Percentiles rank a stretch among this genome's conserved stretches.
These are phyloP conservation scores for Ariopsis seemanni DNA, from an alignment of 2,113 vertebrate species.

Conservation along the genomic window DNA sequence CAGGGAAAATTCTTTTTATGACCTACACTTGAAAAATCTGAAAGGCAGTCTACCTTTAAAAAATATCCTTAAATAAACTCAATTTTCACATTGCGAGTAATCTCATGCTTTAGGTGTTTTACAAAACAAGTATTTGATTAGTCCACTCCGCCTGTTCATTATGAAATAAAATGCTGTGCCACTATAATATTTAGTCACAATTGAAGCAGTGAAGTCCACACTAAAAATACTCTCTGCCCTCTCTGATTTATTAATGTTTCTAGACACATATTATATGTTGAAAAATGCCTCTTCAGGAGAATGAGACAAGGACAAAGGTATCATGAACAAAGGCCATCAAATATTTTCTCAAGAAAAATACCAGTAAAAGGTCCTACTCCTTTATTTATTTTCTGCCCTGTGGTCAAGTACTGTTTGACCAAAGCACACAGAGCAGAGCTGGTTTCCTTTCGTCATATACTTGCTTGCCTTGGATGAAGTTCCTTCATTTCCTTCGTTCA, in stretches of 20 bases:
- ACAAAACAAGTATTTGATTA: background rate
- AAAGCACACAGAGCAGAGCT: constrained; percentile 30
- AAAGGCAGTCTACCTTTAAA: too few species aligned
- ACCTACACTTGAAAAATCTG: too few species aligned
- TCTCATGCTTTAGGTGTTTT: background rate
- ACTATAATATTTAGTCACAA: background rate
- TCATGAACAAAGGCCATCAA: constrained; percentile 36
- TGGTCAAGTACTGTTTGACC: constrained; percentile 35
- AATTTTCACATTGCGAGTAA: background rate
- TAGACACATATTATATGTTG: constrained; percentile 1
- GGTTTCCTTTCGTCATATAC: constrained; percentile 4
- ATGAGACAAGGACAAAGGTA: constrained; percentile 23
- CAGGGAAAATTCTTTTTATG: too few species aligned
- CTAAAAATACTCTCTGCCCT: constrained; percentile 13
- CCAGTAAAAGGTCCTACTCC: constrained; percentile 8
- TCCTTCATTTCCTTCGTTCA: constrained; percentile 12
- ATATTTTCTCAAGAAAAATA: constrained; percentile 31
- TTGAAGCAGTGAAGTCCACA: background rate
- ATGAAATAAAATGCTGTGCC: background rate
- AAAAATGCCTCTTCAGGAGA: constrained; percentile 20
- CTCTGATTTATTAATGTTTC: constrained; percentile 29
- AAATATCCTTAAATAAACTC: background rate
- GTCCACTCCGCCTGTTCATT: background rate
- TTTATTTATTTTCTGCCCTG: constrained; percentile 36
- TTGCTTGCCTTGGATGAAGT: constrained; percentile 17